phyloP scores from a whole-genome alignment of 1,140 invertebrate species.

The Aethina tumida region DNA sequence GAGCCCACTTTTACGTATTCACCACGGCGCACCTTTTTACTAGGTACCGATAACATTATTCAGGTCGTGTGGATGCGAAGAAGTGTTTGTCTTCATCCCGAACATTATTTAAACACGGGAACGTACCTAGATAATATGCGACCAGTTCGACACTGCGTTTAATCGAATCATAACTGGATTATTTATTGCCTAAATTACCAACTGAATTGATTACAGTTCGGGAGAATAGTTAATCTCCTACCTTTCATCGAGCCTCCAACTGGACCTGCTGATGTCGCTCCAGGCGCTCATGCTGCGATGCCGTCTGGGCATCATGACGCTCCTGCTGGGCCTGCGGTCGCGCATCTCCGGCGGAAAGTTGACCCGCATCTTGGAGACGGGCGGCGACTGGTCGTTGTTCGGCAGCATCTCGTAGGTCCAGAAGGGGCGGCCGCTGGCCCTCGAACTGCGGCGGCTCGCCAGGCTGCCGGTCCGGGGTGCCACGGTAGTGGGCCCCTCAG shows the following conservation, averaged over 20 bases:
- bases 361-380: conserved; percentile 41
- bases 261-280: conserved; percentile 71
- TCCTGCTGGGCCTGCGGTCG: conserved; percentile 45
- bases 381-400: conserved; percentile 30
- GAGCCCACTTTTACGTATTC: too few species aligned
- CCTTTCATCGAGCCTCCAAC: conserved; percentile 72
- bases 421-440: conserved; percentile 27
- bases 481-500: conserved; percentile 20
- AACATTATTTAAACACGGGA: too few species aligned
- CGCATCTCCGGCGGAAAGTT: conserved; percentile 61
- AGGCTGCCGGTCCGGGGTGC: conserved; percentile 19
- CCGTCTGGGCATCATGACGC: conserved; percentile 41
- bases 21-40: too few species aligned
- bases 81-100: too few species aligned
- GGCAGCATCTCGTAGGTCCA: conserved; percentile 49
- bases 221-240: too few species aligned
- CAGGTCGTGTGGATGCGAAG: too few species aligned
- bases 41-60: too few species aligned
- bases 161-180: too few species aligned
- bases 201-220: too few species aligned
- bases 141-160: too few species aligned
- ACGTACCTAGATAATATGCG: too few species aligned
- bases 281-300: conserved; percentile 73
- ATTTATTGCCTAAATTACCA: too few species aligned
- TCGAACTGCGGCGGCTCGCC: conserved; percentile 23